phyloP scores from a whole-genome alignment of 1,140 invertebrate species.

The Musca domestica region DNA sequence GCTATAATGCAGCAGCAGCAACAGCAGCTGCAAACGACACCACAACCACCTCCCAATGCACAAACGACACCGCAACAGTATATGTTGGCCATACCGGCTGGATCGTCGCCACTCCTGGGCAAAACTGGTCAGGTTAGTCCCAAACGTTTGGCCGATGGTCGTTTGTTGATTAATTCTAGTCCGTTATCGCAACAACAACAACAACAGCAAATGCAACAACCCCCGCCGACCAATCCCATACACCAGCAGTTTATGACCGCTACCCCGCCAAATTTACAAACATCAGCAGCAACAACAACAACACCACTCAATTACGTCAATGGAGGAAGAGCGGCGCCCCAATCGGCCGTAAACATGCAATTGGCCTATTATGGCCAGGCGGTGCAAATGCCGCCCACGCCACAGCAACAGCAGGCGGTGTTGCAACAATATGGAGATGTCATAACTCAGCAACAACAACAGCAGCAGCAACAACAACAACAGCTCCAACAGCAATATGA shows the following conservation, averaged over 20 bases:
- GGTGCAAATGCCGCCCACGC: slow-evolving; percentile 33
- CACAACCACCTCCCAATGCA: slow-evolving; percentile 31
- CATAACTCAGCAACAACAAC: slow-evolving; percentile 32
- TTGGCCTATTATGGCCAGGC: slow-evolving; percentile 43
- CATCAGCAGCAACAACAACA: slow-evolving; percentile 21
- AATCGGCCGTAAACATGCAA: slow-evolving; percentile 36
- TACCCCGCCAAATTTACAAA: slow-evolving; percentile 26
- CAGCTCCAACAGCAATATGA: slow-evolving; percentile 23
- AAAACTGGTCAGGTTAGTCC: slow-evolving; percentile 42
- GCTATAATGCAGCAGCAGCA: slow-evolving; percentile 38
- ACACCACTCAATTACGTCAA: slow-evolving; percentile 39
- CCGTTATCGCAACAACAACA: slow-evolving; percentile 19
- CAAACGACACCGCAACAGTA: slow-evolving; percentile 36
- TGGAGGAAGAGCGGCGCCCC: slow-evolving; percentile 31
- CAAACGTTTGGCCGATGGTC: slow-evolving; percentile 33
- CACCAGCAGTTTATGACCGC: slow-evolving; percentile 38
- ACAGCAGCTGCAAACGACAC: too few relatives aligned
- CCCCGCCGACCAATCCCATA: slow-evolving; percentile 12
- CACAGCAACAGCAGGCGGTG: slow-evolving; percentile 11
- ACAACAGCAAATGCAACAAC: slow-evolving; percentile 9
- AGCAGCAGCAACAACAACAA: slow-evolving; percentile 34
- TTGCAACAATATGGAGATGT: slow-evolving; percentile 20
- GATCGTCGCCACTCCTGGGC: slow-evolving; percentile 24
- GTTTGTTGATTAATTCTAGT: slow-evolving; percentile 31
- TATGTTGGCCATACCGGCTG: slow-evolving; percentile 36